Evolutionary conservation across 2,797 vertebrate genomes (phyloP).

Genomic region (Huso huso): DNA sequence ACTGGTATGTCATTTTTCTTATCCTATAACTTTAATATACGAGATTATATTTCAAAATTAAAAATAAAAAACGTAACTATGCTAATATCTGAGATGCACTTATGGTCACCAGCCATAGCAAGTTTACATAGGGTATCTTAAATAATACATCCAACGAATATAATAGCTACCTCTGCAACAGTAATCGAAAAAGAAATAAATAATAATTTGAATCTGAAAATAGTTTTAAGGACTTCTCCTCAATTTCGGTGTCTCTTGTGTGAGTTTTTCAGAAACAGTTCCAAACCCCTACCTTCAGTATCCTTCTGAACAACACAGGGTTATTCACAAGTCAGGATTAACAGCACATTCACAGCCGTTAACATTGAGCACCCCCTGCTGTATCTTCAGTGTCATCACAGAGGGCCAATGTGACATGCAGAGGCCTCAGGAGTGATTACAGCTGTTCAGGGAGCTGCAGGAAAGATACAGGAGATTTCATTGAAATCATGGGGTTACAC

Average conservation of each 20-base stretch:
- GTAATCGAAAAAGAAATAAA: slow-evolving; percentile 77
- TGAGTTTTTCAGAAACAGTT: slow-evolving; percentile 47
- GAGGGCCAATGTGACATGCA: too few relatives aligned
- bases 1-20: slow-evolving; percentile 26
- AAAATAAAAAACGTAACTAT: slow-evolving; percentile 40
- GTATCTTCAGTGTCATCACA: too few relatives aligned
- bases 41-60: slow-evolving; percentile 31
- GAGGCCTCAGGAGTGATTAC: too few relatives aligned
- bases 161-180: slow-evolving; percentile 69
- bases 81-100: slow-evolving; percentile 68
- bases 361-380: too few relatives aligned
- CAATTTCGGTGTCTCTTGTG: neutral
- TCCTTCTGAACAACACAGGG: slow-evolving; percentile 25
- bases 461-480: neutral
- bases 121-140: slow-evolving; percentile 86
- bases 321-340: slow-evolving; percentile 1
- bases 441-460: too few relatives aligned
- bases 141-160: slow-evolving; percentile 81
- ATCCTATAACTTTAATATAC: slow-evolving; percentile 28
- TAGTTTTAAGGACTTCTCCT: slow-evolving; percentile 47
- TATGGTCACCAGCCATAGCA: slow-evolving; percentile 98
- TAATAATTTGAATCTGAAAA: slow-evolving; percentile 76
- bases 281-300: slow-evolving; percentile 24
- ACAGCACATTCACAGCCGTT: slow-evolving; percentile 18
- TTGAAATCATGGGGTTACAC: neutral